phyloP scores from a whole-genome alignment of 1,140 invertebrate genomes.

The Sogatella furcifera region DNA sequence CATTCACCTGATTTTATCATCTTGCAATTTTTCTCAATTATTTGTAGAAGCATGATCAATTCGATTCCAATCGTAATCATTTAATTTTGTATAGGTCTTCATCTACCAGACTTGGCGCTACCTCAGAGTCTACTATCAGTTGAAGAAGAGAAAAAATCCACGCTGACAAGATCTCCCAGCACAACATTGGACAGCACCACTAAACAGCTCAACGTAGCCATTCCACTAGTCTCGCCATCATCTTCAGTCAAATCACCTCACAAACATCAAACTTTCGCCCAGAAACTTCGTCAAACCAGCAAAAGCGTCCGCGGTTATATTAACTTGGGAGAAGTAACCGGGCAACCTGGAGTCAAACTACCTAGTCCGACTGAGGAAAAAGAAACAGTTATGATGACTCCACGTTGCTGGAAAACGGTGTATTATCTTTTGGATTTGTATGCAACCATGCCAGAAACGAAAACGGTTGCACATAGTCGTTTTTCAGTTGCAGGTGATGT shows the following conservation, averaged over 20 bases:
- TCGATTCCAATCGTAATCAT: neutral
- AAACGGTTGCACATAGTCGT: constrained; percentile 59
- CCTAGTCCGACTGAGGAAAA: constrained; percentile 11
- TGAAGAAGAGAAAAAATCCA: constrained; percentile 32
- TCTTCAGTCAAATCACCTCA: constrained; percentile 45
- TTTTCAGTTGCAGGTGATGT: constrained; percentile 39
- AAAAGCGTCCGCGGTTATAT: constrained; percentile 69
- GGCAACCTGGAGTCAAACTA: constrained; percentile 11
- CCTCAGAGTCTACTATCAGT: neutral
- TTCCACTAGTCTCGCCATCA: constrained; percentile 38
- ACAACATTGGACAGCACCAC: constrained; percentile 1
- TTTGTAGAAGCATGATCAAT: no score
- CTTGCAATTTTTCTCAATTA: no score
- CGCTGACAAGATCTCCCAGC: constrained; percentile 8
- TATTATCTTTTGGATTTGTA: constrained; percentile 88
- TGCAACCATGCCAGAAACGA: constrained; percentile 86
- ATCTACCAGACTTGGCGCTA: constrained; percentile 11
- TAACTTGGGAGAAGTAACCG: constrained; percentile 44
- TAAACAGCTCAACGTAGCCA: constrained; percentile 4
- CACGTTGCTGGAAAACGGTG: constrained; percentile 89
- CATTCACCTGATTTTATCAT: no score
- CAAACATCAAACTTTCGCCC: constrained; percentile 74
- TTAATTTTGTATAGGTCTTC: constrained; percentile 5
- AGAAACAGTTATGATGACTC: constrained; percentile 36
- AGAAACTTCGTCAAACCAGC: constrained; percentile 69